Base-by-base conservation (phyloP, 2,888 invertebrate species). In the Galerucella nymphaeae region DNA sequence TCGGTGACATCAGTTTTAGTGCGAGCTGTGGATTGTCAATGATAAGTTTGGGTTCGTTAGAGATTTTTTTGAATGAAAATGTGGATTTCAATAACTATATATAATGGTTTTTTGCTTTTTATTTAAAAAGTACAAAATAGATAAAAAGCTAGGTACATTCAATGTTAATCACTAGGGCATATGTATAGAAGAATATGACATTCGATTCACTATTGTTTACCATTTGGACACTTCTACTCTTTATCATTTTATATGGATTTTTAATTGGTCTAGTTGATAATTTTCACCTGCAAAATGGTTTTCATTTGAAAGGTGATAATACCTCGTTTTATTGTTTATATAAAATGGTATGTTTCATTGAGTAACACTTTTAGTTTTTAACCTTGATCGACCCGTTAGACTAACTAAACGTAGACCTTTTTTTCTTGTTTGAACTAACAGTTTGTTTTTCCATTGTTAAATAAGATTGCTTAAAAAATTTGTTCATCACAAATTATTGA, bases 181-280 rank as follows among this genome's bases (percentile, higher is more conserved):
- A 61, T 70, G 61, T 20, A 48, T 68, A 11, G 18, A 58, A 67
- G n/a, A 66, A 55, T 41, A 69, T 70, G 70, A 63, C 57, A 18
- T 57, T 77, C 2, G 76, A 80, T 63, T 78, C 76, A 67, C 70
- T 77, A 23, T 53, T 80, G 10, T 23, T 78, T 48, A 70, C 75
- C 38, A 61, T 80, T 63, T 85, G 84, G 85, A 77, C 76, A 65
- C 65, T 78, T 30, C 69, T 83, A 50, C 74, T 84, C 55, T 64
- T 80, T 9, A 75, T 82, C 66, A 79, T 83, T 48, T 71, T 84
- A 57, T 83, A 82, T 75, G 84, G 83, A 23, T 84, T 85, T 75
- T 72, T 82, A 13, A 75, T 82, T 53, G 84, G 84, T 41, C 57
- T 74, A 38, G 64, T 76, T 61, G 78, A 78, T 62, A 75, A 66